Base-by-base conservation (phyloP, 2,888 invertebrate genomes). In the Blastobasis adustella region DNA sequence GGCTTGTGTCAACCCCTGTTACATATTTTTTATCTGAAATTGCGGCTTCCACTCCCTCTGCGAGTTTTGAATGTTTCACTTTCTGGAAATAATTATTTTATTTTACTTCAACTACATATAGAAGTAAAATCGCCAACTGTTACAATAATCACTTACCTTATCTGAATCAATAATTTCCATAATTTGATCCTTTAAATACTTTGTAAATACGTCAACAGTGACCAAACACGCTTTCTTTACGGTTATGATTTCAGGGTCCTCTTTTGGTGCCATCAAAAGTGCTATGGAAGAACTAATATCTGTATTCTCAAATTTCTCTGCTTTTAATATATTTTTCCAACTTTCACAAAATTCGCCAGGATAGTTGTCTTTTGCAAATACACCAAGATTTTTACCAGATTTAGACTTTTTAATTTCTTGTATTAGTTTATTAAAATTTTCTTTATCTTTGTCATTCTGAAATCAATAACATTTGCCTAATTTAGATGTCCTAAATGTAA, bases 121-220 rank as follows among this genome's bases (percentile, higher is more conserved):
- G 2, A 3, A 40, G 10, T 46, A 6, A 40, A 5, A 49, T 37
- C 10, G 10, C 41, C 4, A 40, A 40, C 4, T 9, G 42, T 8
- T 1, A 42, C 42, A n/a, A 49, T 43, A 54, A 9, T 8, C 58
- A 57, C 65, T 73, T 78, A 94, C 94, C 90, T 95, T 97, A 76
- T 99, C 99, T 5, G 96, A 94, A 90, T 99, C 99, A 72, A 99
- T 97, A 62, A 99, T 97, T 79, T 98, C 98, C 95, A 99, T 98
- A 60, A 99, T 96, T 83, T 99, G 97, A 81, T 98, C 97, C 79
- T 97, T 96, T 45, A 99, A 91, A 82, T 97, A 98, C 79, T 99
- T 99, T 48, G 94, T 96, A 79, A 98, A 99, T 9, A 99, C 94
- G 84, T 98, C 98, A 51, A 96, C 95, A 7, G 98, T 96, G 8